phyloP scores from a whole-genome alignment of 2,113 vertebrate genomes.

The Tursiops truncatus region DNA sequence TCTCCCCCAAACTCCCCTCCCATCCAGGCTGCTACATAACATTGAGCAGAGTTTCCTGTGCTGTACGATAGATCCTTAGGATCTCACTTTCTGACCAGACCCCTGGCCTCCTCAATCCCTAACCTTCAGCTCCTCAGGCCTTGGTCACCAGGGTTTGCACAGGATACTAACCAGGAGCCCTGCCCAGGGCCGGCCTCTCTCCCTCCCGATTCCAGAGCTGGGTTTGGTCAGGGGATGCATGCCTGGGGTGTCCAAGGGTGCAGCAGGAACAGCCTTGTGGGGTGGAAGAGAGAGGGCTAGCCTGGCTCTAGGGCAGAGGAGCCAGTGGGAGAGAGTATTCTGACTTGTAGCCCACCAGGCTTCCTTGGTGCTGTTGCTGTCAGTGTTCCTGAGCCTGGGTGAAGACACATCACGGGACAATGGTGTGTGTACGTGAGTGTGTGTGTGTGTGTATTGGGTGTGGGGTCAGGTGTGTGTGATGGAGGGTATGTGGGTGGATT shows the following conservation, averaged over 20 bases:
- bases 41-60: too few species aligned
- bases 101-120: not conserved
- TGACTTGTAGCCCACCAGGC: not conserved
- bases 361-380: not conserved
- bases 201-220: not conserved
- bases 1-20: too few species aligned
- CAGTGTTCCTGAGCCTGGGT: not conserved
- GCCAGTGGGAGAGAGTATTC: not conserved
- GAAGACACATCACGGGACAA: not conserved
- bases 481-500: not conserved
- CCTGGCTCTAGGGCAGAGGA: not conserved
- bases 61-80: too few species aligned
- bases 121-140: not conserved
- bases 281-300: not conserved
- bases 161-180: not conserved
- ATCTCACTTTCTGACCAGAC: not conserved
- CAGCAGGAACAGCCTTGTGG: not conserved
- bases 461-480: too few species aligned
- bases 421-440: fast-evolving
- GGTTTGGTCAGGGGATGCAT: not conserved
- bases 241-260: not conserved
- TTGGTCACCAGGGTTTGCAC: not conserved
- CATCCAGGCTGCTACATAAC: too few species aligned
- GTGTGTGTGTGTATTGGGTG: not conserved
- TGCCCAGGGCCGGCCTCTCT: not conserved